Percentiles rank a stretch among this genome's conserved stretches.
Conservation (phyloP, 2,797 vertebrate genomes). For the Cynopterus sphinx region DNA sequence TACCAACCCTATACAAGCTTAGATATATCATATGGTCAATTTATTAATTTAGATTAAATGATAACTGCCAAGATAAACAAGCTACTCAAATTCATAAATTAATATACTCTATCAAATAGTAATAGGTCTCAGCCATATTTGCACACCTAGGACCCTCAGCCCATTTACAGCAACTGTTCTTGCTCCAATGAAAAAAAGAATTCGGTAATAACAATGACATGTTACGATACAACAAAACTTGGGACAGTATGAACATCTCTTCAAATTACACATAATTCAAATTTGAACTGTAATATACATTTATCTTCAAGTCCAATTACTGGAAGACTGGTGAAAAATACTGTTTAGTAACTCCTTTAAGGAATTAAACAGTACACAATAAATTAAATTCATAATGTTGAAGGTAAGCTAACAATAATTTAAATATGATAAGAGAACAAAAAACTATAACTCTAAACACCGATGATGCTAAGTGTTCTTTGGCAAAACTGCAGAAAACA, state of each 20-base stretch:
- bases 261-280: neutral
- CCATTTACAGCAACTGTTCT: neutral
- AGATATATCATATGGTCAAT: neutral
- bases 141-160: neutral
- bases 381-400: neutral
- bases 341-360: neutral
- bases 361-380: neutral
- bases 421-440: neutral
- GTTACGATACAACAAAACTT: neutral
- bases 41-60: neutral
- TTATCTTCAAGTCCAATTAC: neutral
- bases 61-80: neutral
- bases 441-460: neutral
- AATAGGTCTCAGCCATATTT: neutral
- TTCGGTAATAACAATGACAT: neutral
- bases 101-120: neutral
- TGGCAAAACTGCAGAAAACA: neutral
- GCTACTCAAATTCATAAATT: neutral
- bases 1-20: neutral
- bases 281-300: neutral
- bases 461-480: neutral
- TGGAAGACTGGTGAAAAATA: conserved; percentile 8
- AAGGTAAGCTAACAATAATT: neutral
- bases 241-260: neutral
- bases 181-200: neutral